Percentiles rank a stretch among this genome's conserved stretches.
These are phyloP conservation scores for Sylvicapra grimmia DNA, from an alignment of 2,113 vertebrate genomes.

Conservation along the genomic window DNA sequence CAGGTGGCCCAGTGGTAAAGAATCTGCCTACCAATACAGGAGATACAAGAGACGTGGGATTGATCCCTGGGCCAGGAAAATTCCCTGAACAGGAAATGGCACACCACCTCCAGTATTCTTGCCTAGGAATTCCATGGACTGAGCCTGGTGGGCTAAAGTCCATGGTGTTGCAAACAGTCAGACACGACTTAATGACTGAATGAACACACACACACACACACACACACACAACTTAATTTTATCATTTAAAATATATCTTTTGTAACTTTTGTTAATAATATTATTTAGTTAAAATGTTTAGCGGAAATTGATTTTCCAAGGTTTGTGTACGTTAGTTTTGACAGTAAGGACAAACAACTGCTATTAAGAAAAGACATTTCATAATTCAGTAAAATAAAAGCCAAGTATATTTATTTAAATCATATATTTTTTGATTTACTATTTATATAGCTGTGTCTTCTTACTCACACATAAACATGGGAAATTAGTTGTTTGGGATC, in stretches of 20 bases:
- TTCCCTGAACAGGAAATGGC: not conserved
- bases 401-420: not conserved
- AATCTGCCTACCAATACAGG: not conserved
- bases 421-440: not conserved
- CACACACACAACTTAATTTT: not conserved
- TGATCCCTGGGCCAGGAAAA: not conserved
- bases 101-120: not conserved
- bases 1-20: not conserved
- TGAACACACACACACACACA: no score
- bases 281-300: no score
- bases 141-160: not conserved
- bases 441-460: not conserved
- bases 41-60: not conserved
- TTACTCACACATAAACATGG: fast-evolving
- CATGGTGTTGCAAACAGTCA: not conserved
- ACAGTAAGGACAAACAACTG: no score
- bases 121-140: not conserved
- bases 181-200: not conserved
- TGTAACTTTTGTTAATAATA: not conserved
- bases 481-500: not conserved
- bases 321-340: no score
- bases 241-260: not conserved
- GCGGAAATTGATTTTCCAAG: no score
- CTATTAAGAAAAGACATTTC: no score
- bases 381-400: no score